Percentiles rank a stretch among this genome's conserved stretches.
Evolutionary conservation across 2,113 vertebrate genomes (phyloP).

Genomic region (Oryzias javanicus): DNA sequence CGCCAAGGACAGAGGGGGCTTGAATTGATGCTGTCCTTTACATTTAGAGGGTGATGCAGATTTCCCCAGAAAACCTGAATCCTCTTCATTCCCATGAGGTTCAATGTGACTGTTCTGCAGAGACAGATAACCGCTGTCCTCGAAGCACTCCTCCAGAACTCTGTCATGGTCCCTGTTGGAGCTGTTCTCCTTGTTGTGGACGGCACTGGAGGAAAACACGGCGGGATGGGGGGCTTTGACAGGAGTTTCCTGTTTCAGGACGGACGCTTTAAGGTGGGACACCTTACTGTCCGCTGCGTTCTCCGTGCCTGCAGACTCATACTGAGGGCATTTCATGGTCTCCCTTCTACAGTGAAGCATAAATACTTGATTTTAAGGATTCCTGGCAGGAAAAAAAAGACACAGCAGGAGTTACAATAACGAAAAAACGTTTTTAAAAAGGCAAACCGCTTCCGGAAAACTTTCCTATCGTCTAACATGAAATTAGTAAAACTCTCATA

Average conservation of each 20-base stretch:
- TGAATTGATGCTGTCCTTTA: background rate
- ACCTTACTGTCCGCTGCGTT: constrained; percentile 15
- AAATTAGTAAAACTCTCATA: too few species aligned
- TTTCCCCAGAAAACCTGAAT: constrained; percentile 6
- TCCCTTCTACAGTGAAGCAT: background rate
- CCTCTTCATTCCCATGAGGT: constrained; percentile 25
- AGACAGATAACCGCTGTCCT: constrained; percentile 79
- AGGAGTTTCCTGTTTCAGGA: constrained; percentile 34
- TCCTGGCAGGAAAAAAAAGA: constrained; percentile 19
- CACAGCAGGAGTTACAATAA: background rate
- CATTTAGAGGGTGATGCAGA: constrained; percentile 21
- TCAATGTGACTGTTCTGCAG: constrained; percentile 70
- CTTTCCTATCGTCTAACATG: too few species aligned
- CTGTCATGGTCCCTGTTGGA: constrained; percentile 9
- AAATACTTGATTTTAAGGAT: background rate
- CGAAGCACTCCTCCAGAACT: constrained; percentile 36
- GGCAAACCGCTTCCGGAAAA: background rate
- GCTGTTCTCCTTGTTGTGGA: constrained; percentile 73
- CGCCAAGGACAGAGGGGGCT: background rate
- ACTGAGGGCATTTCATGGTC: constrained; percentile 57
- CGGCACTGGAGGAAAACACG: constrained; percentile 19
- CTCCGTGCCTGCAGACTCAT: constrained; percentile 32
- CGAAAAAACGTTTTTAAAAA: fast-evolving
- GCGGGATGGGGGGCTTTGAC: constrained; percentile 34
- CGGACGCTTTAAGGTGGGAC: constrained; percentile 32